Evolutionary conservation across 2,113 vertebrate species (phyloP).

Genomic region (Montifringilla adamsi): DNA sequence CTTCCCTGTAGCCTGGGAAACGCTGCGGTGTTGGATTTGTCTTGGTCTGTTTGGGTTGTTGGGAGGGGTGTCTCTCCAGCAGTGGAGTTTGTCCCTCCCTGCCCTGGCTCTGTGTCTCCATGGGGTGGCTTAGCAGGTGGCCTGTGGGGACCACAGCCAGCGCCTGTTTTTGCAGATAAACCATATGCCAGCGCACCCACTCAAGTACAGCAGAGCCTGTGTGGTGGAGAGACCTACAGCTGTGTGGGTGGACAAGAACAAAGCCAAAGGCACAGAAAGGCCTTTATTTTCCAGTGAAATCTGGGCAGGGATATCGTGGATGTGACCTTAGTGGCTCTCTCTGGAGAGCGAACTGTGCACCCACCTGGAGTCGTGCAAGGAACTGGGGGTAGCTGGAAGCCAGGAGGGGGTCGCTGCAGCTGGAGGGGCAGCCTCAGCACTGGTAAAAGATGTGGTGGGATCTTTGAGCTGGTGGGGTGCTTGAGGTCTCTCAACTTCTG

Average conservation of each 20-base stretch:
- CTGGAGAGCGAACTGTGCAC: accelerated
- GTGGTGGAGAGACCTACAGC: not conserved
- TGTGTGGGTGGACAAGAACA: not conserved
- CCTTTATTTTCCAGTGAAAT: not conserved
- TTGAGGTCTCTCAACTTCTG: accelerated
- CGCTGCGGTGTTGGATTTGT: not conserved
- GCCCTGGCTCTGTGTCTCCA: not conserved
- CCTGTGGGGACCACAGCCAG: not conserved
- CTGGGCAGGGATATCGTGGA: accelerated
- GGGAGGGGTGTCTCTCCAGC: not conserved
- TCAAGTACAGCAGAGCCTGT: not conserved
- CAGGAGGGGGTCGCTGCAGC: not conserved
- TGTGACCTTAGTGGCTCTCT: not conserved
- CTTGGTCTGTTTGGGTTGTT: conserved; percentile 12
- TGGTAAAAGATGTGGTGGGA: not conserved
- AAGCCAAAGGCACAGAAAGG: not conserved
- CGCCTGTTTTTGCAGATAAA: not conserved
- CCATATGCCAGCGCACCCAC: not conserved
- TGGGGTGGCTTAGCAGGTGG: not conserved
- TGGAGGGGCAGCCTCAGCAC: not conserved
- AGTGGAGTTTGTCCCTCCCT: not conserved
- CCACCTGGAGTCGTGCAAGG: accelerated
- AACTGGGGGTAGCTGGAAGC: not conserved
- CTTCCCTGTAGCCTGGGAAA: conserved; percentile 10
- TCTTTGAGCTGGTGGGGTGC: not conserved